phyloP scores from a whole-genome alignment of 2,113 vertebrate genomes.

The Hystrix brachyura region DNA sequence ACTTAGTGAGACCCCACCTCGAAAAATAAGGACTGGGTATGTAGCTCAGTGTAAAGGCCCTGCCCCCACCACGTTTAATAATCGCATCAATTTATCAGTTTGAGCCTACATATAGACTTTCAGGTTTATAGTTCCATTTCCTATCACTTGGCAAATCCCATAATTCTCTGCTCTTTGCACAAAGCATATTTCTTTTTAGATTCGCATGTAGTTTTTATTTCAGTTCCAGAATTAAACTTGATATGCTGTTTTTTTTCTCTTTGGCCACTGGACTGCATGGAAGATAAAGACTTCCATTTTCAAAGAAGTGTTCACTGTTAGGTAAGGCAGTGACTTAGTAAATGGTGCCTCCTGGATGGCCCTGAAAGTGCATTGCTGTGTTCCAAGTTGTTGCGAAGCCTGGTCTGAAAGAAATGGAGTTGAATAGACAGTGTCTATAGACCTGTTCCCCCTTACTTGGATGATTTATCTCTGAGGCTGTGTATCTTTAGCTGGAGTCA shows the following conservation, averaged over 20 bases:
- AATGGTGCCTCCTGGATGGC: not conserved
- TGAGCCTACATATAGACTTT: not conserved
- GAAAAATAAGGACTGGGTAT: not conserved
- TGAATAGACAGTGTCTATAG: not conserved
- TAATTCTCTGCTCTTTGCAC: constrained; percentile 28
- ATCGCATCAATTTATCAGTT: not conserved
- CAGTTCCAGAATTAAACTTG: constrained; percentile 59
- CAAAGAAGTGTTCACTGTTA: constrained; percentile 49
- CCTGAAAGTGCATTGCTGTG: not conserved
- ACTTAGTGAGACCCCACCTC: not conserved
- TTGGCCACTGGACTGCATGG: not conserved
- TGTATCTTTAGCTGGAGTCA: not conserved
- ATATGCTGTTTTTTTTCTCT: constrained; percentile 42
- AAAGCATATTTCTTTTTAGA: constrained; percentile 46
- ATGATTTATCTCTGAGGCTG: not conserved
- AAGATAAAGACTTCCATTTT: constrained; percentile 63
- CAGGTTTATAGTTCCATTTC: constrained; percentile 25
- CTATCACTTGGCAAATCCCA: constrained; percentile 26
- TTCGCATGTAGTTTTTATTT: constrained; percentile 58
- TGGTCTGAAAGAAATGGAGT: not conserved
- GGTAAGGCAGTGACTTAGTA: not conserved
- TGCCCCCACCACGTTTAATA: not conserved
- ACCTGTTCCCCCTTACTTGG: not conserved
- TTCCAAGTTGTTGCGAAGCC: not conserved
- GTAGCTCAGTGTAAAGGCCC: not conserved